Evolutionary conservation across 2,888 invertebrate species (phyloP), one percentile per base, ranked within the genome.

Genomic region (Drosophila merina): DNA sequence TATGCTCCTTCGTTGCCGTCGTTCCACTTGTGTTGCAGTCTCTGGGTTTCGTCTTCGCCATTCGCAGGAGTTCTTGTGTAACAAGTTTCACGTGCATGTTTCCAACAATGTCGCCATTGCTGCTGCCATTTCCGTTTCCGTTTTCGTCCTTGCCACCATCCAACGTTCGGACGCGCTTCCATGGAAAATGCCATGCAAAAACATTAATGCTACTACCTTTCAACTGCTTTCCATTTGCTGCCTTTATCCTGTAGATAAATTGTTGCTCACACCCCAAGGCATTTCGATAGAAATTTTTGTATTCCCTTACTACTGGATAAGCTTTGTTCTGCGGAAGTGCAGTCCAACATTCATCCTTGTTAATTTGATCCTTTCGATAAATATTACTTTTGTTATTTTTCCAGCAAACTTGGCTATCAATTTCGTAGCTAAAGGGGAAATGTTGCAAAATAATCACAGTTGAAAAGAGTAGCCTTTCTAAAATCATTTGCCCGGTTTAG

Each of bases 61-160:
- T 66, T 52, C 48, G 63, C 62, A 68, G 45, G 57, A 51, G 57
- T 40, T 59, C 72, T 79, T 64, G 74, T 75, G 74, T 84, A 82
- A 80, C 88, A 86, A 86, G 84, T 84, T 84, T 56, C 85, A 85
- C 86, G 83, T 87, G 80, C 88, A 86, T 84, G 84, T 87, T 75
- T 69, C 81, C 83, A 80, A 86, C 88, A 84, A 83, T 83, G 82
- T 82, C 80, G 76, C 83, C 77, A 79, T 56, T 49, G 54, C 42
- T 76, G 62, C 57, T 68, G 63, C 76, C 79, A 72, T 68, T 78
- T 64, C 79, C 81, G 68, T 54, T 75, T 72, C 54, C 69, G 66
- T 14, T 25, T 31, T n/a, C 47, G 51, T 56, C 68, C 57, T 47
- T 48, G 49, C 28, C 49, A 44, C 20, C 33, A 26, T 68, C 47